phyloP scores from a whole-genome alignment of 2,113 vertebrate genomes.

The Pseudopipra pipra region DNA sequence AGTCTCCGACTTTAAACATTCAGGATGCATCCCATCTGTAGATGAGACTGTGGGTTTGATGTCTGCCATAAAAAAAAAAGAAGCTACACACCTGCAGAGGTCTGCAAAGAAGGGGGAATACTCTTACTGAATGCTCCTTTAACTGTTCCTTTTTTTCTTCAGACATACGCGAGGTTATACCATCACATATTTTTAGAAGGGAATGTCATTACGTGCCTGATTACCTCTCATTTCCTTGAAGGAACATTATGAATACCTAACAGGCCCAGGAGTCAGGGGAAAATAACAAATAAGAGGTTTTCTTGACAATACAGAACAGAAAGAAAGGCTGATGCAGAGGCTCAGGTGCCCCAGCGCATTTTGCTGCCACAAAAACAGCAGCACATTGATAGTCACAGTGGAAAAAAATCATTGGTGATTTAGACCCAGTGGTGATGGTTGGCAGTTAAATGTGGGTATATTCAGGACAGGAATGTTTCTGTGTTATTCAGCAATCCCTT shows the following conservation, averaged over 20 bases:
- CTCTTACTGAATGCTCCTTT: neutral
- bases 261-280: neutral
- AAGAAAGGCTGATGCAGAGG: neutral
- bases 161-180: neutral
- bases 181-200: constrained; percentile 8
- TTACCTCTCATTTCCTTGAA: neutral
- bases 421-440: neutral
- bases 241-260: neutral
- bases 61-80: neutral
- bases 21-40: neutral
- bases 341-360: neutral
- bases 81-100: neutral
- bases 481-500: neutral
- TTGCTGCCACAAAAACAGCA: neutral
- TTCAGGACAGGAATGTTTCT: neutral
- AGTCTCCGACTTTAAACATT: neutral
- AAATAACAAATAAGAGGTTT: neutral
- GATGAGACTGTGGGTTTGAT: neutral
- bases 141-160: neutral
- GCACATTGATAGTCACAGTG: neutral
- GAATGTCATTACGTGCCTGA: neutral
- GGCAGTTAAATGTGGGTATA: neutral
- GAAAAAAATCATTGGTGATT: neutral
- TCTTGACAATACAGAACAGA: neutral
- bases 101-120: neutral